Evolutionary conservation across 1,140 invertebrate species (phyloP).

Genomic region (Drosophila miranda): DNA sequence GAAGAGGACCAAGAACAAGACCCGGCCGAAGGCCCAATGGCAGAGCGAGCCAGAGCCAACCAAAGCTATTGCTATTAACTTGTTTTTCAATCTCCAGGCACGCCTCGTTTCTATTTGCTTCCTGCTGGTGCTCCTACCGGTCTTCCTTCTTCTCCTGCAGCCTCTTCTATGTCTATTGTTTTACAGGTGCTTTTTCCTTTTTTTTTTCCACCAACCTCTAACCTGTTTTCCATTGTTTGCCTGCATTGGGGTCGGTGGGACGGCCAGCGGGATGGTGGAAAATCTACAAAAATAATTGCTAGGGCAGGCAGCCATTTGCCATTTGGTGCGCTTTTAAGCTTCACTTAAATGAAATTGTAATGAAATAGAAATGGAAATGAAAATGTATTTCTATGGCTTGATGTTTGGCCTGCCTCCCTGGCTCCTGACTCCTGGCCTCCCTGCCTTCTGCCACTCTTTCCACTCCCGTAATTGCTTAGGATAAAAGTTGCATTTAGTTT

Average conservation of each 20-base stretch:
- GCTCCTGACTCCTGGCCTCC: background rate
- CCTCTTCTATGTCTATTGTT: conserved; percentile 50
- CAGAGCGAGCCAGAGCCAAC: conserved; percentile 20
- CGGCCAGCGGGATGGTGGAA: conserved; percentile 16
- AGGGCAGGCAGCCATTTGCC: conserved; percentile 69
- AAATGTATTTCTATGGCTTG: conserved; percentile 79
- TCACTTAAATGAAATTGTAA: conserved; percentile 80
- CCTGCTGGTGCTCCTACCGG: conserved; percentile 34
- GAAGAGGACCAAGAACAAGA: conserved; percentile 16
- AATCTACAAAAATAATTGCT: conserved; percentile 80
- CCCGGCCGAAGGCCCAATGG: background rate
- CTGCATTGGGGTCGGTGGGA: conserved; percentile 8
- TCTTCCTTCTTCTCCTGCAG: conserved; percentile 25
- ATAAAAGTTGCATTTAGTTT: conserved; percentile 80
- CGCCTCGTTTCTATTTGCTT: conserved; percentile 61
- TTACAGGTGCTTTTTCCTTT: conserved; percentile 61
- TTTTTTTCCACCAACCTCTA: conserved; percentile 4
- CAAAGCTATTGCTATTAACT: conserved; percentile 70
- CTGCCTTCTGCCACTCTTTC: conserved; percentile 10
- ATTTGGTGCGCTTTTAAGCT: conserved; percentile 79
- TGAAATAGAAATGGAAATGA: conserved; percentile 78
- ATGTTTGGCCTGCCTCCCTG: conserved; percentile 51
- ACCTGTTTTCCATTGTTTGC: conserved; percentile 44
- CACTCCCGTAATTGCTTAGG: conserved; percentile 65
- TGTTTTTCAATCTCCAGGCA: conserved; percentile 73